Percentiles rank a stretch among this genome's conserved stretches.
Conservation (phyloP, 2,888 invertebrate species). For the Zygothrica quintamaculata region DNA sequence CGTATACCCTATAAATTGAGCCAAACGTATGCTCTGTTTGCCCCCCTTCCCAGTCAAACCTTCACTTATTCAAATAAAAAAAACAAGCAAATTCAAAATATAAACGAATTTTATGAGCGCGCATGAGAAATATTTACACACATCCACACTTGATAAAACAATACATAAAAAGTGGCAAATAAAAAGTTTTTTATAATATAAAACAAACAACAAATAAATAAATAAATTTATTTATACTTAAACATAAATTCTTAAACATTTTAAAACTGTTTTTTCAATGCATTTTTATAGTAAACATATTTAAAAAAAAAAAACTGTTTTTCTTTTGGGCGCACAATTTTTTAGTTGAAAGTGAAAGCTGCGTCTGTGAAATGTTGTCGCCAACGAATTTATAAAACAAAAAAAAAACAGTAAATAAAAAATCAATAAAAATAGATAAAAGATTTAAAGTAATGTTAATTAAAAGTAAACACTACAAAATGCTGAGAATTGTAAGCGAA, state of each 20-base stretch:
- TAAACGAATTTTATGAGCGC: slow-evolving; percentile 50
- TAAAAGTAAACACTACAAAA: slow-evolving; percentile 11
- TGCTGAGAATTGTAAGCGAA: slow-evolving; percentile 31
- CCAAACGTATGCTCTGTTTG: slow-evolving; percentile 20
- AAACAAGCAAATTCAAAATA: slow-evolving; percentile 18
- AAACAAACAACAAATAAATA: slow-evolving; percentile 8
- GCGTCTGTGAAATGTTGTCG: slow-evolving; percentile 55
- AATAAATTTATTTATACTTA: slow-evolving; percentile 2
- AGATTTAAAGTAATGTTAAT: slow-evolving; percentile 58
- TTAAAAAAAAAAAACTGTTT: slow-evolving; percentile 47
- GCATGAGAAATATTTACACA: slow-evolving; percentile 26
- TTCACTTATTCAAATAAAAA: slow-evolving; percentile 8
- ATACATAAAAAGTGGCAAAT: slow-evolving; percentile 24
- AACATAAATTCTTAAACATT: no score
- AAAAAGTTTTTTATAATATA: slow-evolving; percentile 1
- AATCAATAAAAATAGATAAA: slow-evolving; percentile 20
- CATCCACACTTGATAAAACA: slow-evolving; percentile 15
- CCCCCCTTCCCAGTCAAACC: no score
- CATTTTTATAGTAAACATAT: slow-evolving; percentile 40
- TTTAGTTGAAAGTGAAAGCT: slow-evolving; percentile 74
- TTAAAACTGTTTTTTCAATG: no score
- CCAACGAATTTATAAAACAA: slow-evolving; percentile 44
- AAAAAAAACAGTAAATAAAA: slow-evolving; percentile 15
- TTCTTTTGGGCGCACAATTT: slow-evolving; percentile 57
- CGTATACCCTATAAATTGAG: slow-evolving; percentile 42